Evolutionary conservation across 2,113 vertebrate species (phyloP).

Genomic region (Amphilophus citrinellus): DNA sequence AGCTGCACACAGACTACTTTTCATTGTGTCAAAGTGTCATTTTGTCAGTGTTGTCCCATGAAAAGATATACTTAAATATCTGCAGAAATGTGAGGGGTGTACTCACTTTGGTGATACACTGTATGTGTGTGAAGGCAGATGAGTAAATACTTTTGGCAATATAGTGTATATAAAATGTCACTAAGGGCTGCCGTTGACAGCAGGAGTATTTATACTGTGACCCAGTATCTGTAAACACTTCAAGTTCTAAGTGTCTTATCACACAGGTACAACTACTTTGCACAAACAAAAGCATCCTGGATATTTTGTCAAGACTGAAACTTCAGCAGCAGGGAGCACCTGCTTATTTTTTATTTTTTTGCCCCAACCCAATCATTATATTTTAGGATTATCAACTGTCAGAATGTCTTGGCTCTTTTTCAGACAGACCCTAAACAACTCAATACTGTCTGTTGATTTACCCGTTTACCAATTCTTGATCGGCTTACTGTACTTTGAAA

Average conservation of each 20-base stretch:
- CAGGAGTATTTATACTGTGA: background rate
- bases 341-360: background rate
- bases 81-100: no score
- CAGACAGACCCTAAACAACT: background rate
- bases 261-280: background rate
- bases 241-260: background rate
- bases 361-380: background rate
- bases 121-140: no score
- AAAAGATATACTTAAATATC: no score
- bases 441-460: background rate
- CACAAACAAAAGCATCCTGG: background rate
- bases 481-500: background rate
- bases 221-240: background rate
- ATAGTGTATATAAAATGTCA: background rate
- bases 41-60: no score
- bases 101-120: no score
- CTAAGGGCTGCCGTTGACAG: background rate
- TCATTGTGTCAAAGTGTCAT: no score
- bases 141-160: no score
- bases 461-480: background rate
- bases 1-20: no score
- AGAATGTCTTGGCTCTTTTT: background rate
- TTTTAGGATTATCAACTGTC: background rate
- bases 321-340: background rate
- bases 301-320: background rate